Evolutionary conservation across 2,797 vertebrate species (phyloP), one percentile per base, ranked within the genome.

Genomic region (Ptychadena robeensis): DNA sequence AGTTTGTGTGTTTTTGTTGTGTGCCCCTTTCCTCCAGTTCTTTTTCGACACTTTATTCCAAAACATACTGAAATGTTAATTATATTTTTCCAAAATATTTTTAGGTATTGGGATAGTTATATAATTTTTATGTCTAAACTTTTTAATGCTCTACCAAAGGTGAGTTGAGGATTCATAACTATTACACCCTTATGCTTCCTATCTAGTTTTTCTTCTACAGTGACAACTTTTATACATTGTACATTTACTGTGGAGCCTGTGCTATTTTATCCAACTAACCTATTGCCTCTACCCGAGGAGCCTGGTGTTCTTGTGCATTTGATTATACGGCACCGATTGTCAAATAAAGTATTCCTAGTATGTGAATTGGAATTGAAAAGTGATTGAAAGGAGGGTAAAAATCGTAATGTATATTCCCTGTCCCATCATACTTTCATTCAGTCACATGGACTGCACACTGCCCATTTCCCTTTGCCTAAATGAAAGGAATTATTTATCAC

Each of bases 401-500:
- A 61, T 27, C 10, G 27, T 27, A 61, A 61, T 61, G 27, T 27
- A 10, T 10, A 11, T 61, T 61, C n/a, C 59, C 10, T 28, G 27
- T 61, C 59, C 59, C 25, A 61, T 25, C 27, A 61, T 61, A 25
- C 2, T 12, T 61, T 61, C 28, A 25, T 61, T 28, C 28, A 14
- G 25, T 61, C 27, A 61, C 59, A 61, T 61, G 59, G 25, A 11
- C 59, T 28, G 59, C 27, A 28, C 10, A 61, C 59, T 61, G 59
- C 9, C 4, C 10, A 10, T 61, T 61, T 28, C 10, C 59, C 0
- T 28, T 40, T 11, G n/a, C n/a, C 66, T 18, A 9, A 37, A 44
- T 77, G n/a, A 77, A 66, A 76, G 59, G 25, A 44, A 15, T 65
- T 53, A 53, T 53, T 53, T 53, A 53, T 22, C 22, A 53, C 44